Conservation (phyloP, 2,888 invertebrate genomes). For the Drosophila prostipennis region DNA sequence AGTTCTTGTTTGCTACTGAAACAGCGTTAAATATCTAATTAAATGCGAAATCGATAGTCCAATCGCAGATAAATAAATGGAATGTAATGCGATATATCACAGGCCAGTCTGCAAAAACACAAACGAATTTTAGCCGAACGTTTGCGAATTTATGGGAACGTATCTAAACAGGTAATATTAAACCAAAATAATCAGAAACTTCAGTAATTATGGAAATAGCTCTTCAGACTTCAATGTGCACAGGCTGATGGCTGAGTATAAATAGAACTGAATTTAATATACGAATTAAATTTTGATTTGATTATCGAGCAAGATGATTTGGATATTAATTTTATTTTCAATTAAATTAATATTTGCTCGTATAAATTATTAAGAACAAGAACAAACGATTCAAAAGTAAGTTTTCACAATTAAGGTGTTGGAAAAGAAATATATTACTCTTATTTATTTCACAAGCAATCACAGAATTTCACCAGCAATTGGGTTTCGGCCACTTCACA, state of each 20-base stretch:
- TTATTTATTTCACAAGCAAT: neutral
- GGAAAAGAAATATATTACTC: too few relatives aligned
- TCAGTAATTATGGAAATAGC: neutral
- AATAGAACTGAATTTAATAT: too few relatives aligned
- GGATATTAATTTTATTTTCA: too few relatives aligned
- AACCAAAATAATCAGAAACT: neutral
- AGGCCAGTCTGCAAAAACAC: constrained; percentile 8
- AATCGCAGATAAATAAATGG: constrained; percentile 9
- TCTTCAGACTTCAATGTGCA: neutral
- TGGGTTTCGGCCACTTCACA: neutral
- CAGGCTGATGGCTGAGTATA: too few relatives aligned
- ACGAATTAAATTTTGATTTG: too few relatives aligned
- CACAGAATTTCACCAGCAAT: neutral
- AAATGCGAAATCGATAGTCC: constrained; percentile 47
- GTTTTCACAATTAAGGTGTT: neutral
- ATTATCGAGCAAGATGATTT: too few relatives aligned
- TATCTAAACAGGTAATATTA: neutral
- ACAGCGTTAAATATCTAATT: constrained; percentile 48
- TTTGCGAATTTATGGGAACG: neutral
- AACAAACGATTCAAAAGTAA: too few relatives aligned
- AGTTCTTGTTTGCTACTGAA: constrained; percentile 20
- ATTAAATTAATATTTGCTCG: too few relatives aligned
- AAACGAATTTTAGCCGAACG: constrained; percentile 2
- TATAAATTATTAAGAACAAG: too few relatives aligned
- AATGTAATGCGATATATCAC: constrained; percentile 28